Percentiles rank a stretch among this genome's conserved stretches.
Conservation (phyloP, 2,113 vertebrate species). For the Leucosticte australis region DNA sequence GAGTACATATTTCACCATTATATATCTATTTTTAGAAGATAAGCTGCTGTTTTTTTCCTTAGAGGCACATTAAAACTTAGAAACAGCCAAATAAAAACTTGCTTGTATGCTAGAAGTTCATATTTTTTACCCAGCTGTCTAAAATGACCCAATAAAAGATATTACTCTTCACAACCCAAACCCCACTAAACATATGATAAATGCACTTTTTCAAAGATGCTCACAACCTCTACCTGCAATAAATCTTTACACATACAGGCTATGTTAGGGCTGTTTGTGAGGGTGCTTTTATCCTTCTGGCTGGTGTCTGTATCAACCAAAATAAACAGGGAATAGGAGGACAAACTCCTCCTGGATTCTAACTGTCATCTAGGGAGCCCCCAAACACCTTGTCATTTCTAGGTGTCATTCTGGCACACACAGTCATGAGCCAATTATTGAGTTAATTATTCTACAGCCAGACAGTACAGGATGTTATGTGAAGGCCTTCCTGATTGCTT, state of each 20-base stretch:
- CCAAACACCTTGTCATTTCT: neutral
- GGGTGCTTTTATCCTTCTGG: neutral
- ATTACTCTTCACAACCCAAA: neutral
- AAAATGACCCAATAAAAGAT: neutral
- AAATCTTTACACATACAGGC: neutral
- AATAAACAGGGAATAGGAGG: neutral
- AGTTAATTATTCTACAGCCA: constrained; percentile 13
- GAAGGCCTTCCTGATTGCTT: neutral
- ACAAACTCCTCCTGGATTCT: neutral
- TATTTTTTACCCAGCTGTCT: neutral
- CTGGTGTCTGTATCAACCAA: neutral
- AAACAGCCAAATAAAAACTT: neutral
- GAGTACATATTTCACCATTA: neutral
- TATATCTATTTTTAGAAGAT: neutral
- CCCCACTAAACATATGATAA: neutral
- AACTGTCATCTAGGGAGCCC: neutral
- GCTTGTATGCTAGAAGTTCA: neutral
- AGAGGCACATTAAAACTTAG: neutral
- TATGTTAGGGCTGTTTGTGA: neutral
- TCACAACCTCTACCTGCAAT: neutral
- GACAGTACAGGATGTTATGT: neutral
- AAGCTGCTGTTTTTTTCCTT: neutral
- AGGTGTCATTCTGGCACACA: neutral
- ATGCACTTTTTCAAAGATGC: neutral
- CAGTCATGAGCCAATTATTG: neutral